Conservation (phyloP, 2,888 invertebrate genomes). For the Pollenia labialis region DNA sequence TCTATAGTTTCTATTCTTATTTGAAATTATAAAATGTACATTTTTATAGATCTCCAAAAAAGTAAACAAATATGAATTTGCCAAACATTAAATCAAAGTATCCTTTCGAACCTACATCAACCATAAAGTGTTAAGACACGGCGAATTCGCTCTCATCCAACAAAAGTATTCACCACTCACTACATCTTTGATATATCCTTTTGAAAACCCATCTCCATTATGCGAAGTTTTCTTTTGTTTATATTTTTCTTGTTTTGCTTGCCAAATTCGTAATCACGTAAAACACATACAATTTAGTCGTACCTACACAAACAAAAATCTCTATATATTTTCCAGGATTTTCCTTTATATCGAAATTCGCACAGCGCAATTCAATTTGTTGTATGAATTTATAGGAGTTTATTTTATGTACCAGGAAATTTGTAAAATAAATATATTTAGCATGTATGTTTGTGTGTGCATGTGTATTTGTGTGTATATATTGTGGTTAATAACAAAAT, state of each 20-base stretch:
- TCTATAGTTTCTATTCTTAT: too few relatives aligned
- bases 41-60: too few relatives aligned
- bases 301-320: not conserved
- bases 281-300: not conserved
- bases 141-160: conserved; percentile 56
- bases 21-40: too few relatives aligned
- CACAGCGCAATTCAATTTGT: conserved; percentile 63
- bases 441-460: not conserved
- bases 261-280: conserved; percentile 70
- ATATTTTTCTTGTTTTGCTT: conserved; percentile 66
- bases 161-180: conserved; percentile 39
- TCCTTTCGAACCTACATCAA: conserved; percentile 42
- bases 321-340: conserved; percentile 50
- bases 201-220: conserved; percentile 23
- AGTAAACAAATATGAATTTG: too few relatives aligned
- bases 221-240: conserved; percentile 9
- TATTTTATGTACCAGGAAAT: not conserved
- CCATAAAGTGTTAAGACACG: conserved; percentile 49
- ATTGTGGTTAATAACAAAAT: conserved; percentile 23
- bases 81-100: too few relatives aligned
- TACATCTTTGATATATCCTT: conserved; percentile 5
- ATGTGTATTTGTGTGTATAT: conserved; percentile 3
- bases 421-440: not conserved
- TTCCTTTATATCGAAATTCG: conserved; percentile 45
- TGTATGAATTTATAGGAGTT: not conserved